phyloP scores from a whole-genome alignment of 2,888 invertebrate species.

The Spodoptera littoralis region DNA sequence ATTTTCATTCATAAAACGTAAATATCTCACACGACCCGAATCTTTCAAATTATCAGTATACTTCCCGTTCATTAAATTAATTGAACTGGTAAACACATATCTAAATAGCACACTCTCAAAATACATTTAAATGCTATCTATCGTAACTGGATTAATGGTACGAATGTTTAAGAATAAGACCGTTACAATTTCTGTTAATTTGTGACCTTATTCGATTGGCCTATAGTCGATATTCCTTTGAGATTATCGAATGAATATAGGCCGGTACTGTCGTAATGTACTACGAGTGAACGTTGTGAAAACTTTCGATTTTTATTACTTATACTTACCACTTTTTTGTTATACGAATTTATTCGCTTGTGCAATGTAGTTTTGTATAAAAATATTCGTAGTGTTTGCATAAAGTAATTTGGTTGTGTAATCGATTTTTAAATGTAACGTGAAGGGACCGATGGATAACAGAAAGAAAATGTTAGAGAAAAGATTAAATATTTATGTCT shows the following conservation, averaged over 20 bases:
- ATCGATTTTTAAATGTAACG: not conserved
- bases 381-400: conserved; percentile 18
- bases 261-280: conserved; percentile 62
- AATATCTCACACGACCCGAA: not conserved
- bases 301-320: conserved; percentile 48
- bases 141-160: conserved; percentile 61
- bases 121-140: conserved; percentile 32
- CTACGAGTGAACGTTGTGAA: conserved; percentile 57
- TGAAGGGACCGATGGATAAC: not conserved
- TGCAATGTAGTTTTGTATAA: conserved; percentile 28
- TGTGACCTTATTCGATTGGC: conserved; percentile 71
- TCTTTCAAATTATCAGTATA: conserved; percentile 11
- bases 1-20: not conserved
- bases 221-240: conserved; percentile 41
- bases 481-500: too few species aligned
- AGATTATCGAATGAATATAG: conserved; percentile 70
- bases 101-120: conserved; percentile 28
- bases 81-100: conserved; percentile 14
- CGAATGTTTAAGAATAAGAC: conserved; percentile 51
- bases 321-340: conserved; percentile 43
- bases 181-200: conserved; percentile 60
- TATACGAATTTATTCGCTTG: conserved; percentile 36
- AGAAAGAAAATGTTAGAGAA: not conserved
- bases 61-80: conserved; percentile 14
- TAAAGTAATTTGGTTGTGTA: conserved; percentile 27